Base-by-base conservation (phyloP, 2,113 vertebrate species). In the Prionailurus viverrinus region DNA sequence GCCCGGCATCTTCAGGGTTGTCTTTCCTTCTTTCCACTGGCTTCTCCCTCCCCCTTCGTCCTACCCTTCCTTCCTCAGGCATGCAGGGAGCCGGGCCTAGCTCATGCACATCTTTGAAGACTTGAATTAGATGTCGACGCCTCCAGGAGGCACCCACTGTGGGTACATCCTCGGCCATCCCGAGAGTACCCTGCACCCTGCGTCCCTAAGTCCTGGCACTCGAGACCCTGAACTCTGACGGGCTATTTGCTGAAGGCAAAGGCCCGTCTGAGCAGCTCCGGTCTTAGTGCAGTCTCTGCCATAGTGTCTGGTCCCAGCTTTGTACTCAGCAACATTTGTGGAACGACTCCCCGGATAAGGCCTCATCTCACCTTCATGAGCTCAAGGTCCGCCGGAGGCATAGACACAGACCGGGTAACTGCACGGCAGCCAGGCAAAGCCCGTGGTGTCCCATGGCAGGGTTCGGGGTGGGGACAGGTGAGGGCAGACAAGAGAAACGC, bases 111-210 rank as follows among this genome's bases (percentile, higher is more conserved):
- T 7, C 63, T 36, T 66, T 18, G 39, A 18, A 33, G 55, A 15
- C 5, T 16, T 18, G 53, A 18, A 53, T 36, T 36, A 21, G 83
- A 18, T 11, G 8, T 63, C 3, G 0, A 15, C 1, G 23, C 15
- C 4, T n/a, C 27, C 33, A 69, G 58, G 69, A 33, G 73, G 36
- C 4, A 0, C 10, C 13, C 27, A 9, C 0, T 3, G n/a, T 0
- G 23, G n/a, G 31, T 16, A 9, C 45, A 45, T 45, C 45, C 8
- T 45, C 45, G 33, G 41, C 45, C 39, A 4, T 25, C 25, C 0
- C 0, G 14, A 4, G n/a, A 51, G 12, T 0, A 0, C 58, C 4
- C 10, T 0, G 2, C 21, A 3, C 41, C 11, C 23, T 1, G n/a
- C 1, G 0, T 3, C 13, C 33, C n/a, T 25, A n/a, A 11, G 1